Evolutionary conservation across 1,140 invertebrate genomes (phyloP), one percentile per base, ranked within the genome.

Genomic region (Nylanderia fulva): DNA sequence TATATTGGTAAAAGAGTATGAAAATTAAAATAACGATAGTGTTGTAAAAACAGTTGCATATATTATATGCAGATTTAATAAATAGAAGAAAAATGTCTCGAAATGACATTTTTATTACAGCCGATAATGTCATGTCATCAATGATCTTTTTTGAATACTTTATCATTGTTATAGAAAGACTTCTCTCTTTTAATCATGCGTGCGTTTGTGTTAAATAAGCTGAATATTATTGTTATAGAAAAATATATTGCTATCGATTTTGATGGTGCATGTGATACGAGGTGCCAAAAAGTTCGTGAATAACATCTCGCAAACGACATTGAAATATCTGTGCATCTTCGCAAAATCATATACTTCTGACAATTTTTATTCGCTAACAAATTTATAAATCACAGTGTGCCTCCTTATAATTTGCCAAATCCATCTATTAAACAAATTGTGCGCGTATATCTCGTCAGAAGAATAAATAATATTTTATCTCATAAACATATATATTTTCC

Each of bases 301-400:
- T 42, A 48, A 80, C 45, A 6, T 80, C 15, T 71, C 24, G 77
- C 33, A 80, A 80, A 80, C 77, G 64, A 80, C 77, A 80, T 80
- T 52, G 76, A 80, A 71, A 80, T 21, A 24, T 68, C 3, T 63
- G n/a, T n/a, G n/a, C n/a, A n/a, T 24, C 27, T 42, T 42, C 1
- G 8, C 18, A 36, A 42, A 72, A 64, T 18, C 24, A n/a, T n/a
- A n/a, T n/a, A n/a, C n/a, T 18, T 60, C 8, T 18, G 21, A 60
- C 39, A 58, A 9, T 63, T 75, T 48, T 36, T 27, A 1, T 2
- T 33, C 15, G 1, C 1, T 13, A 11, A 58, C 1, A 4, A 21
- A 66, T 24, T 52, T 21, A 15, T 9, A 33, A 33, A 15, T 0
- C 4, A 33, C 13, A 48, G 2, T 36, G 3, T 18, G 1, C 13